These are phyloP conservation scores for Clarias macrocephalus DNA, from an alignment of 2,113 vertebrate species.

Conservation along the genomic window DNA sequence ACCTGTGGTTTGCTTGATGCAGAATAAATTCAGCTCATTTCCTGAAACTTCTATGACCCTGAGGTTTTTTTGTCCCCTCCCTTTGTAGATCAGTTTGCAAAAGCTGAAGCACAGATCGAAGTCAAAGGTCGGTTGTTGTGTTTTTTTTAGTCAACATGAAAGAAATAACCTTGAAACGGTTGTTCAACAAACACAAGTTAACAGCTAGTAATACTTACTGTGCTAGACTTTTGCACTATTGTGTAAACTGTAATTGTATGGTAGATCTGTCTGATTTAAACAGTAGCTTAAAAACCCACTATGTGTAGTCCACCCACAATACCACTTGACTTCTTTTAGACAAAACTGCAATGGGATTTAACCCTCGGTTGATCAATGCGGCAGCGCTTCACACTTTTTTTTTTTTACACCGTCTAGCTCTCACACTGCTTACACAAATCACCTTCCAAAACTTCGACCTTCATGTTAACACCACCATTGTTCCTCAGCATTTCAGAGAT, in stretches of 20 bases:
- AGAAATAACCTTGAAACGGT: background rate
- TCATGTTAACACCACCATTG: background rate
- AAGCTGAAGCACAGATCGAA: background rate
- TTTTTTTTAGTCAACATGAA: background rate
- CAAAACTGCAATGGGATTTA: background rate
- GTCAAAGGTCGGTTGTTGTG: background rate
- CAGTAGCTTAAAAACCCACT: background rate
- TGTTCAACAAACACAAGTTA: background rate
- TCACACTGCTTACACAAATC: background rate
- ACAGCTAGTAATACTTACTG: background rate
- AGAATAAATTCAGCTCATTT: background rate
- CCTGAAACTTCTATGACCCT: background rate
- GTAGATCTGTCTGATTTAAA: background rate
- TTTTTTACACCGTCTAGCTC: too few species aligned
- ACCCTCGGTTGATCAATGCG: background rate
- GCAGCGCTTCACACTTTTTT: too few species aligned
- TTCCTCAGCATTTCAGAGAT: background rate
- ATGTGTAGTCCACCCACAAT: background rate
- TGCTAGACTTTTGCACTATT: background rate
- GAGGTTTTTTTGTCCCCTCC: background rate
- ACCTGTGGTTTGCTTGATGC: constrained; percentile 1
- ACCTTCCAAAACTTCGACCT: background rate
- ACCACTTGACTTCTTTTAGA: background rate
- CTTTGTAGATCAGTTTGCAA: background rate
- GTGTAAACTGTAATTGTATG: background rate